Conservation (phyloP, 2,797 vertebrate genomes). For the Melanotaenia nigrans region DNA sequence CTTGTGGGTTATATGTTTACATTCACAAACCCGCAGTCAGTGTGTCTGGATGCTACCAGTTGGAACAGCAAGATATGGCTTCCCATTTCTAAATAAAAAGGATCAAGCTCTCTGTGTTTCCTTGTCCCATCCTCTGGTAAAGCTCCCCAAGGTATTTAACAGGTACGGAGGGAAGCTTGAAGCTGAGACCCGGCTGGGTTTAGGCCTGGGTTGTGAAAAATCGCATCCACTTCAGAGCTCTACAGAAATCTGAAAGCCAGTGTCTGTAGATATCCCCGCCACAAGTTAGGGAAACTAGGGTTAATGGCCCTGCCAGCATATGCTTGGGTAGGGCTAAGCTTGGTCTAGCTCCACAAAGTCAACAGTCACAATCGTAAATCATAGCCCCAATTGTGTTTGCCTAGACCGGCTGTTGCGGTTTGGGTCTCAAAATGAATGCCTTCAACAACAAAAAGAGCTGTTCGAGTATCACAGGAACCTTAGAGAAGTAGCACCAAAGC, state of each 20-base stretch:
- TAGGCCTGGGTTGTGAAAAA: conserved; percentile 84
- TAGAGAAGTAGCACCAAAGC: conserved; percentile 82
- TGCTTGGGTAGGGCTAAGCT: conserved; percentile 27
- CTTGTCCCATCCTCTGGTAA: conserved; percentile 67
- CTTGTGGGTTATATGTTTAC: conserved; percentile 19
- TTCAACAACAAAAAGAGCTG: conserved; percentile 77
- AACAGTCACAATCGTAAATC: conserved; percentile 81
- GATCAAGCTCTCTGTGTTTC: conserved; percentile 52
- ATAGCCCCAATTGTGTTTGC: conserved; percentile 76
- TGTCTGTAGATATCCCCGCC: conserved; percentile 68
- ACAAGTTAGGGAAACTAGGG: conserved; percentile 58
- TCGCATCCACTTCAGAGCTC: conserved; percentile 77
- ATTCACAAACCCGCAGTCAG: conserved; percentile 13
- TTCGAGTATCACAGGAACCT: conserved; percentile 79
- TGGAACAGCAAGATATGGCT: conserved; percentile 28
- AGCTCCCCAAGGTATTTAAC: conserved; percentile 79
- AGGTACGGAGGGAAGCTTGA: conserved; percentile 63
- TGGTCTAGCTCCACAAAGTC: conserved; percentile 72
- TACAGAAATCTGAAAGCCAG: conserved; percentile 75
- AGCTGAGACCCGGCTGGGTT: conserved; percentile 67
- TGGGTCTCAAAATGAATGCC: conserved; percentile 63
- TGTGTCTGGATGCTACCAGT: conserved; percentile 28
- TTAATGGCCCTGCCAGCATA: conserved; percentile 53
- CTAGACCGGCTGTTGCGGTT: conserved; percentile 64
- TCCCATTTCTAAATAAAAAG: conserved; percentile 24